These are phyloP conservation scores for Tragulus kanchil DNA, from an alignment of 2,113 vertebrate genomes.

Conservation along the genomic window DNA sequence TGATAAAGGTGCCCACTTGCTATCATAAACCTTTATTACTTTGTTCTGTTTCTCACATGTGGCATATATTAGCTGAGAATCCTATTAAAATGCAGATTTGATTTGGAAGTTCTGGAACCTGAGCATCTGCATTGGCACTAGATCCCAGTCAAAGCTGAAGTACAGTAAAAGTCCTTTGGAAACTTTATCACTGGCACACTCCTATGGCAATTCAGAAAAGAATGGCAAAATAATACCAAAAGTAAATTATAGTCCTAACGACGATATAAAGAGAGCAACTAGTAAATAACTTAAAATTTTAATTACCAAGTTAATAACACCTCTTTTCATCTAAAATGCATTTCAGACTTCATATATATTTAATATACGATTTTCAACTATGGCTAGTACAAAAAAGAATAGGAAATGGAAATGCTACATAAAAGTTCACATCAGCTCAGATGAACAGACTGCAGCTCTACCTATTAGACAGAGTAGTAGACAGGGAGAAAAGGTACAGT, in stretches of 20 bases:
- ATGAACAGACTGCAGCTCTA: background rate
- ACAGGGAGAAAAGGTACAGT: background rate
- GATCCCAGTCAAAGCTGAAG: background rate
- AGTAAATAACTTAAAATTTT: conserved; percentile 22
- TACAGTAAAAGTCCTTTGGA: background rate
- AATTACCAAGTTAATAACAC: background rate
- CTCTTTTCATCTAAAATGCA: background rate
- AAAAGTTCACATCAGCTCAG: background rate
- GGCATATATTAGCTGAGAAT: background rate
- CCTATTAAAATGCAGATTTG: background rate
- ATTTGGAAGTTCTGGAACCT: background rate
- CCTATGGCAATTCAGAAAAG: background rate
- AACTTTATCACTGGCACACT: background rate
- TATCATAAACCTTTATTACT: background rate
- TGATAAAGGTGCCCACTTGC: background rate
- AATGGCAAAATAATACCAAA: background rate
- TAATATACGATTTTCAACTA: background rate
- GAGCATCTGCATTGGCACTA: background rate
- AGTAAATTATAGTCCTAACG: background rate
- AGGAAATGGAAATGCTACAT: background rate
- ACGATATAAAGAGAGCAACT: background rate
- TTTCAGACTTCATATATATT: background rate
- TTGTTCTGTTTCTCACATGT: background rate
- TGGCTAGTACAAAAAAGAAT: background rate
- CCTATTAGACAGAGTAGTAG: fast-evolving